These are phyloP conservation scores for Phengaris arion DNA, from an alignment of 2,888 invertebrate species.

Conservation along the genomic window DNA sequence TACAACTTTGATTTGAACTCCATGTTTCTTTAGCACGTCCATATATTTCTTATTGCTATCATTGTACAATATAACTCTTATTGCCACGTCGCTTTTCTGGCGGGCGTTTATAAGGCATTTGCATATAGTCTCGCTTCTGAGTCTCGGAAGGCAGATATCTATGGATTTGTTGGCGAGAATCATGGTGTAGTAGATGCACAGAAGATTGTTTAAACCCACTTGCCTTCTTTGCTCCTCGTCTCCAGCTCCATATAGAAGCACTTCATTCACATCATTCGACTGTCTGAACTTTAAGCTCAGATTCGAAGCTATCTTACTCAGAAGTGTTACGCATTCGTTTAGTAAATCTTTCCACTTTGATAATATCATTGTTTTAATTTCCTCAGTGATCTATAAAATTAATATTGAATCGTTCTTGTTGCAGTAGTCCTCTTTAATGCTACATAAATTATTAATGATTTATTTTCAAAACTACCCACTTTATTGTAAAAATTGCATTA, in stretches of 20 bases:
- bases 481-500: not conserved
- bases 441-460: not conserved
- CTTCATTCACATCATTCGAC: constrained; percentile 48
- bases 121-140: constrained; percentile 52
- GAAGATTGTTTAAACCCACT: constrained; percentile 54
- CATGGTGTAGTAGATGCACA: constrained; percentile 56
- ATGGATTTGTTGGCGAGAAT: constrained; percentile 52
- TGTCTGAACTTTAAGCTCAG: constrained; percentile 39
- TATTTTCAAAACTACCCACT: not conserved
- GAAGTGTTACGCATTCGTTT: constrained; percentile 29
- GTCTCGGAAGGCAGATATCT: constrained; percentile 58
- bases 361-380: constrained; percentile 3
- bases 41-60: constrained; percentile 46
- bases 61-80: constrained; percentile 55
- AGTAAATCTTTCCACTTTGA: constrained; percentile 12
- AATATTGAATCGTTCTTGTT: not conserved
- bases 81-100: constrained; percentile 46
- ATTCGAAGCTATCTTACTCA: constrained; percentile 41
- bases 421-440: not conserved
- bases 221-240: constrained; percentile 47
- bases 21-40: constrained; percentile 46
- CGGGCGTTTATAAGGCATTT: constrained; percentile 51
- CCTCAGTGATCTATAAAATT: not conserved
- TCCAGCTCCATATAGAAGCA: constrained; percentile 56
- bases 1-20: constrained; percentile 55